A percentile compares a stretch with the other conserved stretches of the same genome.
These are phyloP conservation scores for Ophion obscuratus DNA, from an alignment of 2,888 invertebrate genomes.

Conservation along the genomic window DNA sequence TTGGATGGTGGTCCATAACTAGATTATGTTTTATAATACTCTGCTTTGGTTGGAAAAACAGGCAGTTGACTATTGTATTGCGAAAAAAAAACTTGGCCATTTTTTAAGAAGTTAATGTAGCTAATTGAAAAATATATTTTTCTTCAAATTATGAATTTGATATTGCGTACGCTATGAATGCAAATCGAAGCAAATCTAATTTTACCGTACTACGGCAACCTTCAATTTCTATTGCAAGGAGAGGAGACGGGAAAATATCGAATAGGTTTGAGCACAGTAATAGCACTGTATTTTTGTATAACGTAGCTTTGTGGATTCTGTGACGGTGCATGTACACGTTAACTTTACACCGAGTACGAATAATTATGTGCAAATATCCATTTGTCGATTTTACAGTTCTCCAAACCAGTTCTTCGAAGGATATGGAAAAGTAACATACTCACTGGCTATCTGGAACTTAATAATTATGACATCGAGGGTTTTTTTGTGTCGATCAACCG, in stretches of 20 bases:
- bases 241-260: too few species aligned
- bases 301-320: not conserved
- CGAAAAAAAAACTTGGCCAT: too few species aligned
- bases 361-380: conserved; percentile 3
- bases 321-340: not conserved
- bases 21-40: too few species aligned
- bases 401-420: conserved; percentile 32
- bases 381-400: conserved; percentile 1
- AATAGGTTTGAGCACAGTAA: not conserved
- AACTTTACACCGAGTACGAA: not conserved
- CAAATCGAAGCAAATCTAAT: not conserved
- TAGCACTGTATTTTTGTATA: not conserved
- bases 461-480: conserved; percentile 24
- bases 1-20: too few species aligned
- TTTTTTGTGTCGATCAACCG: conserved; percentile 9
- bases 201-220: too few species aligned
- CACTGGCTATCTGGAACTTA: conserved; percentile 27
- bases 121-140: too few species aligned
- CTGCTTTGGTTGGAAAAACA: too few species aligned
- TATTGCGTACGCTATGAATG: too few species aligned
- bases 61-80: too few species aligned
- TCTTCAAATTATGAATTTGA: too few species aligned
- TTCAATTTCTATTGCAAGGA: too few species aligned
- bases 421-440: conserved; percentile 27
- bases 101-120: too few species aligned